phyloP scores from a whole-genome alignment of 2,888 invertebrate species.

The Hirtodrosophila cameraria region DNA sequence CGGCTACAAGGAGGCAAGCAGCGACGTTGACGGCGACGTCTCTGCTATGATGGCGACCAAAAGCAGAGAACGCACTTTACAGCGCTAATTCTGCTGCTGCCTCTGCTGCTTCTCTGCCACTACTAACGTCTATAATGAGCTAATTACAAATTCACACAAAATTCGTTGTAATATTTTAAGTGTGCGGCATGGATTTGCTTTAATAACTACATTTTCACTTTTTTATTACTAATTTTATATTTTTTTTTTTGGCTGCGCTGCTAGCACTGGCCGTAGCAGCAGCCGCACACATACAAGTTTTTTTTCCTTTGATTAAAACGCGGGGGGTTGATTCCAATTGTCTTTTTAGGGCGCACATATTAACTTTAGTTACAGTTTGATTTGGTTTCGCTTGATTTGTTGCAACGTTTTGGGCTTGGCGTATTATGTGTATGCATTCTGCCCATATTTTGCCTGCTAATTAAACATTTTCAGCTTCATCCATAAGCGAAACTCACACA shows the following conservation, averaged over 20 bases:
- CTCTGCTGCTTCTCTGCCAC: conserved; percentile 17
- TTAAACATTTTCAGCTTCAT: conserved; percentile 71
- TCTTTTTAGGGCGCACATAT: conserved; percentile 41
- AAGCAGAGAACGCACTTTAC: conserved; percentile 77
- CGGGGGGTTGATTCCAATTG: conserved; percentile 73
- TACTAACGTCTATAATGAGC: conserved; percentile 25
- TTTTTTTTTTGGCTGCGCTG: conserved; percentile 54
- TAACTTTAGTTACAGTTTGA: conserved; percentile 19
- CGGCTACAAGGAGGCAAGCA: conserved; percentile 26
- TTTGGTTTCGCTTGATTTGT: conserved; percentile 18
- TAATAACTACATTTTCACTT: conserved; percentile 57
- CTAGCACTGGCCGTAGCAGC: conserved; percentile 40
- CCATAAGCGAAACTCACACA: conserved; percentile 70
- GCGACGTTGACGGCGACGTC: conserved; percentile 37
- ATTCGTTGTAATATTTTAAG: conserved; percentile 13
- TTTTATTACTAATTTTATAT: conserved; percentile 39
- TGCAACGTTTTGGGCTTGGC: conserved; percentile 23
- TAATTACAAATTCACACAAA: conserved; percentile 26
- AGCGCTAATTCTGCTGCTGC: conserved; percentile 29
- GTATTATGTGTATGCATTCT: conserved; percentile 36
- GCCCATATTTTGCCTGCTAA: conserved; percentile 64
- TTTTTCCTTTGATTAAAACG: conserved; percentile 63
- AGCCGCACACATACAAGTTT: conserved; percentile 65
- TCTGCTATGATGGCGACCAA: conserved; percentile 75
- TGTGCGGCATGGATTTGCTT: conserved; percentile 5